Conservation (phyloP, 1,140 invertebrate species). For the Scylla paramamosain region DNA sequence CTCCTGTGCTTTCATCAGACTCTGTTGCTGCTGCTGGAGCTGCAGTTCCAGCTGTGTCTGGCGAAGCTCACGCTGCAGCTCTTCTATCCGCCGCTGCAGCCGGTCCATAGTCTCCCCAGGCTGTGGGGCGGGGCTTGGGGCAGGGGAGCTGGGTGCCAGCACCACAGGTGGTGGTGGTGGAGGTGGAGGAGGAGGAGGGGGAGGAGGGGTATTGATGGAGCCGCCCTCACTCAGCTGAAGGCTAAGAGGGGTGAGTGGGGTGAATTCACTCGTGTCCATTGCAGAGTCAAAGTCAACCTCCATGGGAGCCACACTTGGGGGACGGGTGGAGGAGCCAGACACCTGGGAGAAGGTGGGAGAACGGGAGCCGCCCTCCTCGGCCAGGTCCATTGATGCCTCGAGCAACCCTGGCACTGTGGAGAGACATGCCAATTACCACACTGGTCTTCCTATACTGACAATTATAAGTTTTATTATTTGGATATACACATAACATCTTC, state of each 20-base stretch:
- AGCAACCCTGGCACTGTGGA: slow-evolving; percentile 63
- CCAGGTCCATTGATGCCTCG: slow-evolving; percentile 70
- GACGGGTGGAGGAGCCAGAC: slow-evolving; percentile 77
- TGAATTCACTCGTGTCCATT: slow-evolving; percentile 74
- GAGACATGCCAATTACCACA: not conserved
- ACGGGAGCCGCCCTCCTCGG: slow-evolving; percentile 57
- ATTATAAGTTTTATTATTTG: no score
- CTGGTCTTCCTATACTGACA: not conserved
- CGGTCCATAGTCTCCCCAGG: slow-evolving; percentile 89
- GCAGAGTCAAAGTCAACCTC: slow-evolving; percentile 79
- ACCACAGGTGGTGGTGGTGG: slow-evolving; percentile 75
- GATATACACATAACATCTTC: no score
- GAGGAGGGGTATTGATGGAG: slow-evolving; percentile 77
- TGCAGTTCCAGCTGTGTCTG: slow-evolving; percentile 77
- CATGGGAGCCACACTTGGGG: slow-evolving; percentile 80
- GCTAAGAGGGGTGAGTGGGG: slow-evolving; percentile 68
- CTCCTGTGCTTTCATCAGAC: slow-evolving; percentile 81
- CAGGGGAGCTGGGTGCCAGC: not conserved
- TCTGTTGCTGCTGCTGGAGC: slow-evolving; percentile 77
- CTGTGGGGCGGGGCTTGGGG: slow-evolving; percentile 39
- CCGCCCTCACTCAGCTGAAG: slow-evolving; percentile 70
- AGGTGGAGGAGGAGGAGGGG: slow-evolving; percentile 75
- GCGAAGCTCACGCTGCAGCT: slow-evolving; percentile 89
- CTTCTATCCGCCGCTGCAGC: slow-evolving; percentile 92
- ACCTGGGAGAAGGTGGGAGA: slow-evolving; percentile 73